Base-by-base conservation (phyloP, 2,113 vertebrate species). In the Pachyramphus minor region DNA sequence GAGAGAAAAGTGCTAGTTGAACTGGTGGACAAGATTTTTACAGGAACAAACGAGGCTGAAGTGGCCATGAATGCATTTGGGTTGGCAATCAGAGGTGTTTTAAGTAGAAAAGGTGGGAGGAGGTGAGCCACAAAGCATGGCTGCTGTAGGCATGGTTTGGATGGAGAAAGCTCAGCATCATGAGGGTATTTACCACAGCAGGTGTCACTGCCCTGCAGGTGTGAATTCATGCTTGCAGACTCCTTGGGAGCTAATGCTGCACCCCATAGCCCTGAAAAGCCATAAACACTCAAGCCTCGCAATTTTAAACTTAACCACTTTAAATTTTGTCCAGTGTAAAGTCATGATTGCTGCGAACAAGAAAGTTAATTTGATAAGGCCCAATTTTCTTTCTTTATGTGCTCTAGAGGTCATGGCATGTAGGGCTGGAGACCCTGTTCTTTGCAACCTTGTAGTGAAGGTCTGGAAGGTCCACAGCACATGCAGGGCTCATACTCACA, bases 121-220 rank as follows among this genome's bases (percentile, higher is more conserved):
- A 92, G 15, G n/a, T 35, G 52, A 82, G 5, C 31, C 45, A 63
- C 59, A 25, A 75, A 41, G 12, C 17, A 14, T 35, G 11, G 52
- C 67, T 89, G 39, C 67, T 63, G 45, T 14, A 72, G 27, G 14
- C 7, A 8, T 45, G 21, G 19, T 63, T 52, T 79, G 82, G 56
- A 42, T 2, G 2, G n/a, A 62, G 55, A 58, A 53, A 41, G 4
- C 8, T 33, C 8, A n/a, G 22, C 10, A 0, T 31, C 33, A 5
- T 2, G 37, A n/a, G 84, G 12, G 19, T 28, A 2, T 89, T 81
- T 81, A 28, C 50, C 74, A 28, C 69, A 74, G 90, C 31, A 66
- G 55, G 16, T 3, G 5, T 28, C 28, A 39, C 53, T 58, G 63
- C n/a, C 44, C 31, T 59, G 82, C 66, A 31, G 37, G 15, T 37